Conservation (phyloP, 2,888 invertebrate genomes). For the Escarpia spicata region DNA sequence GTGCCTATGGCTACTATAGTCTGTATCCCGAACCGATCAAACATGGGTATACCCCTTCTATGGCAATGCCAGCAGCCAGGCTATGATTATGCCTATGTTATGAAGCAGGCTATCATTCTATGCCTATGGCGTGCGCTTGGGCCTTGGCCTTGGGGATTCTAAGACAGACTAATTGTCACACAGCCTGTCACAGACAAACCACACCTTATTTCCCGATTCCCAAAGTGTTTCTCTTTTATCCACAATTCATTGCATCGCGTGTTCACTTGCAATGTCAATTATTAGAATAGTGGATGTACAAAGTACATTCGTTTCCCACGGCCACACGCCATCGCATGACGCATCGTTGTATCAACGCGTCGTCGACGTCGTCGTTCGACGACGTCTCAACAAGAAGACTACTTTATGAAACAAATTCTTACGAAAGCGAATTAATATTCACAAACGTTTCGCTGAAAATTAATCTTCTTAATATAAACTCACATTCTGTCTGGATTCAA, state of each 20-base stretch:
- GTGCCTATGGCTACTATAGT: no score
- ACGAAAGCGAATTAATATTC: neutral
- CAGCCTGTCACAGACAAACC: neutral
- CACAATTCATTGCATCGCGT: neutral
- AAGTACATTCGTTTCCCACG: neutral
- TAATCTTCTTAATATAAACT: neutral
- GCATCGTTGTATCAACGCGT: neutral
- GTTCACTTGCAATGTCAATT: neutral
- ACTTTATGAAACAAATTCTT: neutral
- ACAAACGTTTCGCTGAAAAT: neutral
- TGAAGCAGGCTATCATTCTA: no score
- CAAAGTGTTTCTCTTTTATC: neutral
- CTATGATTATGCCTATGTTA: no score
- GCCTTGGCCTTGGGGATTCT: no score
- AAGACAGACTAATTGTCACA: neutral
- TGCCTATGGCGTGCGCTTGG: no score
- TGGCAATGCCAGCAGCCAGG: no score
- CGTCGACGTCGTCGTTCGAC: neutral
- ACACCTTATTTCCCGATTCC: constrained; percentile 3
- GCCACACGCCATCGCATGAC: neutral
- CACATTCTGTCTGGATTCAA: neutral
- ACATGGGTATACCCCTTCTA: no score
- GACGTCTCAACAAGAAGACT: neutral
- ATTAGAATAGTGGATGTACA: neutral
- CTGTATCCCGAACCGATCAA: no score